phyloP scores from a whole-genome alignment of 2,797 vertebrate genomes.

The Choloepus didactylus region DNA sequence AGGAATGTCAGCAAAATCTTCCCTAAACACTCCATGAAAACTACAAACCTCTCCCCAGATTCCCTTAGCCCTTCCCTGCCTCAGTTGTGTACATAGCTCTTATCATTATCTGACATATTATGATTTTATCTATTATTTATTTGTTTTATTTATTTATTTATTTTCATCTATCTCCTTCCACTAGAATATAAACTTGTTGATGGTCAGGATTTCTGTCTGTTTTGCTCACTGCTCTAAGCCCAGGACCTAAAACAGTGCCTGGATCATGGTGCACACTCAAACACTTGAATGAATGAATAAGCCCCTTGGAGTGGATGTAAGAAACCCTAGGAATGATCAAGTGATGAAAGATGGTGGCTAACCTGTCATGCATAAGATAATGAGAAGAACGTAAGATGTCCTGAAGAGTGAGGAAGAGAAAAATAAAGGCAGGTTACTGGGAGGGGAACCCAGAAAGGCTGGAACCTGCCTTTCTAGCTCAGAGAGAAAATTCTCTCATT shows the following conservation, averaged over 20 bases:
- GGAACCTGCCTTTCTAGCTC: not conserved
- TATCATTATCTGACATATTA: not conserved
- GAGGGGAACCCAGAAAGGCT: not conserved
- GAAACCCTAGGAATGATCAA: not conserved
- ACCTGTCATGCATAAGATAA: not conserved
- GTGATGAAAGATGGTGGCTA: not conserved
- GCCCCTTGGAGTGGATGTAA: not conserved
- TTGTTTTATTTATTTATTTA: not conserved
- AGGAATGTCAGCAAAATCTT: slow-evolving; percentile 12
- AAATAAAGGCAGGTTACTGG: not conserved
- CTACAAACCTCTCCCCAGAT: not conserved
- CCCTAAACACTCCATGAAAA: not conserved
- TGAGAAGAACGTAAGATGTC: not conserved
- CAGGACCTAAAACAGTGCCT: not conserved
- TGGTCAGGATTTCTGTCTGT: not conserved
- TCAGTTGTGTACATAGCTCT: not conserved
- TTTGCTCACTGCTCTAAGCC: not conserved
- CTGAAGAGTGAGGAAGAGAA: not conserved
- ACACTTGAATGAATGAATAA: not conserved
- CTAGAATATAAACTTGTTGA: not conserved
- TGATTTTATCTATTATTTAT: not conserved
- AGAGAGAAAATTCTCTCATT: not conserved
- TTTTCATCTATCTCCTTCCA: not conserved
- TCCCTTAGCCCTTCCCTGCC: not conserved
- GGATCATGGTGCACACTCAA: not conserved